A percentile compares a stretch with the other conserved stretches of the same genome.
Evolutionary conservation across 2,113 vertebrate species (phyloP).

Genomic region (Balaeniceps rex): DNA sequence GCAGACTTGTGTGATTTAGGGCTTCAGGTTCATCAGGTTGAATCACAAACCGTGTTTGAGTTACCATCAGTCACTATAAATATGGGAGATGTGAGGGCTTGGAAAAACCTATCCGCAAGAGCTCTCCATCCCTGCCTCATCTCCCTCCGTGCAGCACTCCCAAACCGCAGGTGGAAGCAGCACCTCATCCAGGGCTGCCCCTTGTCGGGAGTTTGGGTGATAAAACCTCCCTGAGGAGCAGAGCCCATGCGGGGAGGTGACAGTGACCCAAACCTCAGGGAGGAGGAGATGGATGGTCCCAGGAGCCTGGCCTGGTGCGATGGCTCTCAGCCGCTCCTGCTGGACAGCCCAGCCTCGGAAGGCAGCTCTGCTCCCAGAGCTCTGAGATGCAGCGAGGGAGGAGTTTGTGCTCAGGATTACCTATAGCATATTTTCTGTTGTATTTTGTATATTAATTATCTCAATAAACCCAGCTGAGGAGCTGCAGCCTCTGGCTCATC

Average conservation of each 20-base stretch:
- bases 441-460: background rate
- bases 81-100: background rate
- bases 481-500: conserved; percentile 5
- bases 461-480: background rate
- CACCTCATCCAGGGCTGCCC: background rate
- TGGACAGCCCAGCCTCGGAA: background rate
- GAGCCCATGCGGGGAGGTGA: background rate
- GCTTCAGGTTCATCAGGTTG: background rate
- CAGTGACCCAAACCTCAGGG: rapidly evolving
- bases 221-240: background rate
- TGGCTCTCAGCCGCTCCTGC: background rate
- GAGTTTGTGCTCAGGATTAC: background rate
- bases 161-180: rapidly evolving
- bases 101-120: rapidly evolving
- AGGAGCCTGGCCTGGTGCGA: background rate
- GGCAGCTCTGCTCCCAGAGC: background rate
- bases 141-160: rapidly evolving
- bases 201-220: background rate
- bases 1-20: background rate
- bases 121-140: background rate
- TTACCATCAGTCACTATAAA: background rate
- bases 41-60: background rate
- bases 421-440: background rate
- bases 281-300: background rate
- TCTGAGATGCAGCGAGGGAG: background rate